A percentile compares a stretch with the other conserved stretches of the same genome.
Evolutionary conservation across 2,113 vertebrate genomes (phyloP).

Genomic region (Damaliscus lunatus): DNA sequence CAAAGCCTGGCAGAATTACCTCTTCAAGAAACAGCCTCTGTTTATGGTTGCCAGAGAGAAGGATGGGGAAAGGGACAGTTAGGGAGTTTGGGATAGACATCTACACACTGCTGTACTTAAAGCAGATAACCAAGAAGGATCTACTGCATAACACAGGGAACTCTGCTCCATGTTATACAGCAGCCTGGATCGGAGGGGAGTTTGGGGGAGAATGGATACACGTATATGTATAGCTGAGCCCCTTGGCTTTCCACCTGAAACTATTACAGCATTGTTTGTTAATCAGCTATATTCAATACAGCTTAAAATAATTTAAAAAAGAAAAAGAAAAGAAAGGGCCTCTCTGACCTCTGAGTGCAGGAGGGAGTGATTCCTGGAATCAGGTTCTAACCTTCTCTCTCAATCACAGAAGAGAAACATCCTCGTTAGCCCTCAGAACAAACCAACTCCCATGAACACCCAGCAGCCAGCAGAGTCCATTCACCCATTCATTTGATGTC

Average conservation of each 20-base stretch:
- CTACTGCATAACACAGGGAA: not conserved
- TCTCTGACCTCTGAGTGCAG: too few species aligned
- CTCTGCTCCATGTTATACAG: not conserved
- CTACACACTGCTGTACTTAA: not conserved
- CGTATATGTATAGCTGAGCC: not conserved
- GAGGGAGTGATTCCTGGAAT: not conserved
- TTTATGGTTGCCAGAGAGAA: not conserved
- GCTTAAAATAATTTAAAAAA: not conserved
- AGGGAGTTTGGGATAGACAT: not conserved
- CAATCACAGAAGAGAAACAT: not conserved
- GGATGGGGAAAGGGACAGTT: not conserved
- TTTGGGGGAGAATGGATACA: not conserved
- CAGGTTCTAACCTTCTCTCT: not conserved
- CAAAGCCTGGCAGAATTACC: not conserved
- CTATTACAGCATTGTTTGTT: not conserved
- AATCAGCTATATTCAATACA: not conserved
- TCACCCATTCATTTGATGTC: not conserved
- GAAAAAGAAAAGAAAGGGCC: not conserved
- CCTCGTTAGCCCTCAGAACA: not conserved
- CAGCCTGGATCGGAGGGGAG: not conserved
- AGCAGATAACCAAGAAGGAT: not conserved
- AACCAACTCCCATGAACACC: accelerated
- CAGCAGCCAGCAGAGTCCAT: not conserved
- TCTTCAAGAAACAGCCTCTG: not conserved
- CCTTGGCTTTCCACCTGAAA: not conserved